Evolutionary conservation across 2,113 vertebrate species (phyloP).

Genomic region (Crocuta crocuta): DNA sequence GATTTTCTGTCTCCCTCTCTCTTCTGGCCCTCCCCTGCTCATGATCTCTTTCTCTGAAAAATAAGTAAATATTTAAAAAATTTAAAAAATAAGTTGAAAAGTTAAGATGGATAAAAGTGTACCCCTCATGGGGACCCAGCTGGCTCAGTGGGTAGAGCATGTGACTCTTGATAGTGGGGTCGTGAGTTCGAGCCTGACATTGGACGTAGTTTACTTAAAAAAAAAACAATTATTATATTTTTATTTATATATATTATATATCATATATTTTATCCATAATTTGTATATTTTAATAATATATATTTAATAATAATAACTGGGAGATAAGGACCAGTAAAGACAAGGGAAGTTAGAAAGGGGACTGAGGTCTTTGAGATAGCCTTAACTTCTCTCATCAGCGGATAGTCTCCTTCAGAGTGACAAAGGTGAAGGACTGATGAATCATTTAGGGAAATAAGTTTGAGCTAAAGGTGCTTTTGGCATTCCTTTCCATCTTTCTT

Average conservation of each 20-base stretch:
- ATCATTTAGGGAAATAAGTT: background rate
- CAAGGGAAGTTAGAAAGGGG: background rate
- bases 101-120: background rate
- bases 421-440: background rate
- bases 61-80: too few species aligned
- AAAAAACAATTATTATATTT: background rate
- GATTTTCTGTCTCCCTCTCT: too few species aligned
- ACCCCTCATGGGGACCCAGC: background rate
- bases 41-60: too few species aligned
- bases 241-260: too few species aligned
- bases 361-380: background rate
- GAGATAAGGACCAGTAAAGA: background rate
- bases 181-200: background rate
- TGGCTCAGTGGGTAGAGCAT: background rate
- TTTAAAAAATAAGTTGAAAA: background rate
- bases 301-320: too few species aligned
- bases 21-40: too few species aligned
- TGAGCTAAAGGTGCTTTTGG: slow-evolving; percentile 7
- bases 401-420: background rate
- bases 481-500: background rate
- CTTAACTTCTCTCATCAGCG: background rate
- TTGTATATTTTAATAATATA: too few species aligned
- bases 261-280: too few species aligned
- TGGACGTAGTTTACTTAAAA: background rate
- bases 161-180: background rate